Conservation (phyloP, 1,140 invertebrate genomes). For the Heliconius nattereri region DNA sequence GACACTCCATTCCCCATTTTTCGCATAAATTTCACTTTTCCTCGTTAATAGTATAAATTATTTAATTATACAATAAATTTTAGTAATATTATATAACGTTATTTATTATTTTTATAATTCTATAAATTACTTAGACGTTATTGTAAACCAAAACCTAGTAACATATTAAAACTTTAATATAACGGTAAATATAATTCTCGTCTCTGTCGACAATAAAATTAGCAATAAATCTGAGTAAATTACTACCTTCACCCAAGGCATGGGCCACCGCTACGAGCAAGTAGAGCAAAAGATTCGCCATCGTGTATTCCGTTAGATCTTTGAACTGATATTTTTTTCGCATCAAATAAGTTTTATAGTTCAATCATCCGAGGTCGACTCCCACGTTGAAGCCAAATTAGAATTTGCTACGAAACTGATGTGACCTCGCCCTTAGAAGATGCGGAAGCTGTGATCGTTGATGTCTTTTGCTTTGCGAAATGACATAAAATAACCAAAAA, state of each 20-base stretch:
- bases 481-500: not conserved
- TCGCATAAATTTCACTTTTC: too few species aligned
- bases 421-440: slow-evolving; percentile 46
- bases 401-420: slow-evolving; percentile 64
- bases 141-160: not conserved
- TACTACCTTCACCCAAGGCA: slow-evolving; percentile 56
- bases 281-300: slow-evolving; percentile 50
- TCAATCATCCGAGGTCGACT: slow-evolving; percentile 55
- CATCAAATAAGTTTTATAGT: slow-evolving; percentile 61
- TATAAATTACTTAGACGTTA: not conserved
- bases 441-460: slow-evolving; percentile 40
- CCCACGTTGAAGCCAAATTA: slow-evolving; percentile 59
- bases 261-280: slow-evolving; percentile 41
- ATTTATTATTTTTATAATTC: too few species aligned
- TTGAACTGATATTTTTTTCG: slow-evolving; percentile 48
- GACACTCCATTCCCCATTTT: too few species aligned
- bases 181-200: slow-evolving; percentile 47
- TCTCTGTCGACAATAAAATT: not conserved
- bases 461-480: slow-evolving; percentile 17
- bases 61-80: too few species aligned
- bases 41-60: too few species aligned
- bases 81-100: too few species aligned
- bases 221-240: slow-evolving; percentile 46
- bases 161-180: slow-evolving; percentile 21
- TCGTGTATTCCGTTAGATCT: slow-evolving; percentile 49